Evolutionary conservation across 2,797 vertebrate genomes (phyloP), one percentile per base, ranked within the genome.

Genomic region (Botia kubotai): DNA sequence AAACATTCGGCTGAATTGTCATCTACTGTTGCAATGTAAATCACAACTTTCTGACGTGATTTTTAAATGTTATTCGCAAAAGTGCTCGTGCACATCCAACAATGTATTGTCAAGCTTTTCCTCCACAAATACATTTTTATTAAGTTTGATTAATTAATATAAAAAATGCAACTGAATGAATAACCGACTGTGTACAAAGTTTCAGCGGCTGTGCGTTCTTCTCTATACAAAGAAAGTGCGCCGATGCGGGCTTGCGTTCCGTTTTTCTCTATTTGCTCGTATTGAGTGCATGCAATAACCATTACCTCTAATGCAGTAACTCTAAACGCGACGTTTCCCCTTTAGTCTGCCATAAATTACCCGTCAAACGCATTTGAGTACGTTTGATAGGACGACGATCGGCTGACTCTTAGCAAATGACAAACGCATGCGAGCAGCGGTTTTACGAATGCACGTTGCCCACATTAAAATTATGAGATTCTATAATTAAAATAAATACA

Each of bases 171-270:
- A 60, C 12, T n/a, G 57, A 50, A 36, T 14, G 60, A 23, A 11
- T 83, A 13, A 12, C 19, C 43, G 19, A 10, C 29, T 75, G 50
- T 55, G 23, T 16, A 17, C 63, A 74, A 83, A 83, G 71, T 83
- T 79, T 70, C 48, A 69, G 16, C 33, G 71, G 48, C 52, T 43
- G 39, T 43, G 39, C 39, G 39, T 43, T 46, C 11, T 16, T 62
- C 23, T 23, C 29, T 6, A 66, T 66, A 39, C 63, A 66, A 66
- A 36, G 62, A 60, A 2, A 33, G 60, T 55, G 48, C n/a, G 66
- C 66, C 11, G 67, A 50, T 71, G 57, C 66, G 48, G 33, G 36
- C 36, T 69, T 21, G 50, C 36, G 52, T 33, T 48, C 11, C 23
- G 52, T 11, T 77, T 57, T 13, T 43, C 2, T 0, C 2, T 3